Conservation (phyloP, 2,113 vertebrate species). For the Lates calcarifer region DNA sequence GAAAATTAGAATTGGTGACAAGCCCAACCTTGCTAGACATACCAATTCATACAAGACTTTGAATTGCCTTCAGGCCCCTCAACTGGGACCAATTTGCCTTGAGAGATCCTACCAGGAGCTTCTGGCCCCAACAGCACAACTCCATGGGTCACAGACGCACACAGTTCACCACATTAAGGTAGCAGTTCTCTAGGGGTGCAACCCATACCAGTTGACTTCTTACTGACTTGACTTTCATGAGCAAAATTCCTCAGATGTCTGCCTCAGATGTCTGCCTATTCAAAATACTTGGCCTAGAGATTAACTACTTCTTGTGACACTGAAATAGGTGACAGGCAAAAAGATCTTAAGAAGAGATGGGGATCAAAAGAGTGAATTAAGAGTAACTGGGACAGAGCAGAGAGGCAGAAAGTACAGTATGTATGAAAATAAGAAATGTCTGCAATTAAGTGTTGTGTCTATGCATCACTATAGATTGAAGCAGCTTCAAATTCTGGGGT, state of each 20-base stretch:
- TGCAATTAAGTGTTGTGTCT: not conserved
- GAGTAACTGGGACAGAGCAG: slow-evolving; percentile 12
- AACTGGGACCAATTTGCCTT: not conserved
- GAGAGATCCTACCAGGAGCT: not conserved
- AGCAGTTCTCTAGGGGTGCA: slow-evolving; percentile 7
- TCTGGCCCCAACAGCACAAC: slow-evolving; percentile 2
- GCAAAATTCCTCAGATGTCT: slow-evolving; percentile 13
- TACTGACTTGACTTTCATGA: slow-evolving; percentile 40
- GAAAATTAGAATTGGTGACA: not conserved
- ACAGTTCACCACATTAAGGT: not conserved
- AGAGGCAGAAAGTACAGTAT: not conserved
- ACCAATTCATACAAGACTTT: not conserved
- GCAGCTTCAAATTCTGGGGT: not conserved
- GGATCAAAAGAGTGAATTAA: slow-evolving; percentile 27
- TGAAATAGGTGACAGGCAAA: slow-evolving; percentile 34
- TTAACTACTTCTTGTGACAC: slow-evolving; percentile 10
- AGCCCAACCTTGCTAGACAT: not conserved
- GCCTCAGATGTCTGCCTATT: slow-evolving; percentile 30
- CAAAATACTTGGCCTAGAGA: slow-evolving; percentile 33
- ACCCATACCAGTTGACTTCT: not conserved
- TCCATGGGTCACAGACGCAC: not conserved
- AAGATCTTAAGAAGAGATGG: slow-evolving; percentile 21
- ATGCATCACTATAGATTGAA: not conserved
- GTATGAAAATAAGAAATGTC: not conserved
- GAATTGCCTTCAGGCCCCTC: not conserved